Evolutionary conservation across 2,113 vertebrate species (phyloP).

Genomic region (Barnardius zonarius): DNA sequence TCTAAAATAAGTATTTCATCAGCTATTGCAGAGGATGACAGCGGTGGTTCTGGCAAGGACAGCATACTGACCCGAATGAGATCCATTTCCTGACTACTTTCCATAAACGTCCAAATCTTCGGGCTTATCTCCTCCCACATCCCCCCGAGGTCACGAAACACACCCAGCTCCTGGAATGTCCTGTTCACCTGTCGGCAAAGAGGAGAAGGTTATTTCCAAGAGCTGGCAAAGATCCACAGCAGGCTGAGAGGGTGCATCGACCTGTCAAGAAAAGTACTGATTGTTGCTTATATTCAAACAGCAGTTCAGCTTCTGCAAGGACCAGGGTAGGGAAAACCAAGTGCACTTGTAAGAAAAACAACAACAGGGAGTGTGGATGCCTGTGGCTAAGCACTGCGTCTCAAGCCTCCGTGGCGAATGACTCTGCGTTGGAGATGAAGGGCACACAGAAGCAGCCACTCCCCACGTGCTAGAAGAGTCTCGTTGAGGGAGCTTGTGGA

Average conservation of each 20-base stretch:
- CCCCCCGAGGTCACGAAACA: conserved; percentile 89
- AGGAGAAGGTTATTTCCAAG: conserved; percentile 3
- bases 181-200: conserved; percentile 85
- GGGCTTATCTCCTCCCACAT: conserved; percentile 95
- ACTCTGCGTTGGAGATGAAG: not conserved
- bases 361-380: not conserved
- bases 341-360: not conserved
- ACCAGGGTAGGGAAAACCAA: not conserved
- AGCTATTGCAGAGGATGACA: not conserved
- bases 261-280: not conserved
- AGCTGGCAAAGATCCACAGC: not conserved
- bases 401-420: not conserved
- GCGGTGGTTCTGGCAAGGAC: not conserved
- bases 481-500: not conserved
- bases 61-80: conserved; percentile 83
- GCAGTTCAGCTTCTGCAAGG: not conserved
- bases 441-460: not conserved
- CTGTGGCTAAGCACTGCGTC: not conserved
- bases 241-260: not conserved
- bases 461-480: not conserved
- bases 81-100: conserved; percentile 89
- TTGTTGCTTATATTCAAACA: not conserved
- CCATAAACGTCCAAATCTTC: conserved; percentile 91
- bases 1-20: not conserved
- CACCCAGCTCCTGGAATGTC: conserved; percentile 93